Evolutionary conservation across 2,113 vertebrate genomes (phyloP).

Genomic region (Microcebus tavaratra): DNA sequence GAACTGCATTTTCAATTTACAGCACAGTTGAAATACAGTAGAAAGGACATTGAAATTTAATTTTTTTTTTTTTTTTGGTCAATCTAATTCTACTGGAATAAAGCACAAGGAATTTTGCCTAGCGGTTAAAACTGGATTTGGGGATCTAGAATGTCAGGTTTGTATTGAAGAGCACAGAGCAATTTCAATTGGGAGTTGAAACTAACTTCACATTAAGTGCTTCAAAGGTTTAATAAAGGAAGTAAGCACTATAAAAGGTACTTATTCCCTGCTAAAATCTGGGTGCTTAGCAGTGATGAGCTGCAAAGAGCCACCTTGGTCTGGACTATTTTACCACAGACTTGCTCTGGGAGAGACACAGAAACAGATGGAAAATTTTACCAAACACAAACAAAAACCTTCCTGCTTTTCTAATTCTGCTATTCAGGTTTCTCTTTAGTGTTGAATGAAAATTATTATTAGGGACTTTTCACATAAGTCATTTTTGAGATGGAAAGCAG

Average conservation of each 20-base stretch:
- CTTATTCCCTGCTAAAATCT: slow-evolving; percentile 79
- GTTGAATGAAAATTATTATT: background rate
- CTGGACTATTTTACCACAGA: slow-evolving; percentile 73
- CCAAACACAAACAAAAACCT: background rate
- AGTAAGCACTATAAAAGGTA: slow-evolving; percentile 77
- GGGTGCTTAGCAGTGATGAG: slow-evolving; percentile 80
- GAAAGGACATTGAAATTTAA: background rate
- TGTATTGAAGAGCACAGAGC: slow-evolving; percentile 76
- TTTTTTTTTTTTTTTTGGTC: background rate
- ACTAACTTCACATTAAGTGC: slow-evolving; percentile 80
- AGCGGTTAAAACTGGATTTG: slow-evolving; percentile 40
- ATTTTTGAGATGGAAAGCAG: background rate
- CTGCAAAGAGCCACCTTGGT: slow-evolving; percentile 74
- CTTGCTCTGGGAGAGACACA: slow-evolving; percentile 53
- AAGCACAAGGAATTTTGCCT: background rate
- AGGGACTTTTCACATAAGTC: background rate
- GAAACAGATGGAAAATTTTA: slow-evolving; percentile 74
- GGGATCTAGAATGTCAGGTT: slow-evolving; percentile 42
- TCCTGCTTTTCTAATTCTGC: background rate
- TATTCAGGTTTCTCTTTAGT: background rate
- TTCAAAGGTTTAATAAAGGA: slow-evolving; percentile 81
- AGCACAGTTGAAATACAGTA: background rate
- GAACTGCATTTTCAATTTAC: background rate
- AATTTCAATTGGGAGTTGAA: slow-evolving; percentile 78
- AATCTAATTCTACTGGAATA: background rate